phyloP scores from a whole-genome alignment of 2,888 invertebrate genomes.

The Apeira syringaria region DNA sequence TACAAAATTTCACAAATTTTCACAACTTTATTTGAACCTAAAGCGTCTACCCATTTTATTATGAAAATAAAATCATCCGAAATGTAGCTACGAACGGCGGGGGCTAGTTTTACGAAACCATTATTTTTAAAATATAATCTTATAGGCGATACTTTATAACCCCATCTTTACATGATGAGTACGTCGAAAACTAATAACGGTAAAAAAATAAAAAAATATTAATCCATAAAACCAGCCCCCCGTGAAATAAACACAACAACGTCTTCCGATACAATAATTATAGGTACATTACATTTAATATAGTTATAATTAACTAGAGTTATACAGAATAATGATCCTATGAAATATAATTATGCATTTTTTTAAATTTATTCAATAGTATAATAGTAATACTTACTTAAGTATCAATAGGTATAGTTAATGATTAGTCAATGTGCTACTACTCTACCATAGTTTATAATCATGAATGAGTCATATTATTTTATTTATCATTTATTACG shows the following conservation, averaged over 20 bases:
- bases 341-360: constrained; percentile 85
- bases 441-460: constrained; percentile 79
- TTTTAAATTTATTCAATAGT: constrained; percentile 83
- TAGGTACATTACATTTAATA: constrained; percentile 65
- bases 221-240: constrained; percentile 79
- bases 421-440: constrained; percentile 83
- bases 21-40: constrained; percentile 84
- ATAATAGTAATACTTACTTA: constrained; percentile 83
- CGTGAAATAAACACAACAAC: constrained; percentile 60
- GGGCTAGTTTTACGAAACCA: constrained; percentile 77
- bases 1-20: constrained; percentile 84
- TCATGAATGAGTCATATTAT: constrained; percentile 80
- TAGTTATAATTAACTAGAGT: constrained; percentile 84
- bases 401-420: constrained; percentile 79
- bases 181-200: constrained; percentile 81
- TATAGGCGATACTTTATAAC: constrained; percentile 79
- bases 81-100: constrained; percentile 74
- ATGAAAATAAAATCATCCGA: constrained; percentile 83
- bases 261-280: constrained; percentile 65
- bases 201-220: constrained; percentile 84
- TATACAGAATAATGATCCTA: constrained; percentile 85
- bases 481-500: constrained; percentile 69
- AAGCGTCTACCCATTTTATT: constrained; percentile 83
- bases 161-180: constrained; percentile 71
- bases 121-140: constrained; percentile 83